Percentiles rank a stretch among this genome's conserved stretches.
Conservation (phyloP, 2,888 invertebrate species). For the Spodoptera picta region DNA sequence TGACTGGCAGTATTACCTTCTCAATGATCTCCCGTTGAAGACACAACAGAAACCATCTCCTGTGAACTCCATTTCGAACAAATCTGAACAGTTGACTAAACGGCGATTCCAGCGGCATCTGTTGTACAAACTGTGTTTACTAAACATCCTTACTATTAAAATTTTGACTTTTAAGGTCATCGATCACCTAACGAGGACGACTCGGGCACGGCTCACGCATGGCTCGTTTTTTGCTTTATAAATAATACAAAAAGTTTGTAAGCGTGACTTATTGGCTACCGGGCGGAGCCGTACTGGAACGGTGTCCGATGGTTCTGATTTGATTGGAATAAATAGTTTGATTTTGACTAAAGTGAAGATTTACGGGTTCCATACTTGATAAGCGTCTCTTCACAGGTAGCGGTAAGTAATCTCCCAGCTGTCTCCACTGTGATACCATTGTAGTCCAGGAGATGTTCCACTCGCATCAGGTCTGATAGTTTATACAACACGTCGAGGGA, state of each 20-base stretch:
- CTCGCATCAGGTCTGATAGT: slow-evolving; percentile 57
- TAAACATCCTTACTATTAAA: too few species aligned
- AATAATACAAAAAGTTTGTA: too few species aligned
- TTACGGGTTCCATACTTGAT: slow-evolving; percentile 60
- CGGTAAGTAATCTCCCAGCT: slow-evolving; percentile 62
- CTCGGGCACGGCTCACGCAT: too few species aligned
- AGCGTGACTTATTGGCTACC: too few species aligned
- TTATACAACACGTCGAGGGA: slow-evolving; percentile 65
- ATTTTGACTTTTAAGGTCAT: too few species aligned
- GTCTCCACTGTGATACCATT: slow-evolving; percentile 66
- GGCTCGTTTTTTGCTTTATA: too few species aligned
- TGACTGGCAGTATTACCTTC: slow-evolving; percentile 6
- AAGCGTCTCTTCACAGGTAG: slow-evolving; percentile 70
- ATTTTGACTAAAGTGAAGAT: too few species aligned
- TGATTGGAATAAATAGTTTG: too few species aligned
- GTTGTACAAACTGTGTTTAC: neutral
- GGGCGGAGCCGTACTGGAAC: too few species aligned
- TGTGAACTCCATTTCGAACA: slow-evolving; percentile 86
- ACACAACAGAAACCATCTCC: slow-evolving; percentile 88
- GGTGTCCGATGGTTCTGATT: too few species aligned
- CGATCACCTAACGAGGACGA: too few species aligned
- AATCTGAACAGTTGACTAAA: slow-evolving; percentile 71
- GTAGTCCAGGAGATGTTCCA: slow-evolving; percentile 65
- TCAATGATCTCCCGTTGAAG: slow-evolving; percentile 79
- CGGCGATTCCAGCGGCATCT: slow-evolving; percentile 82